These are phyloP conservation scores for Thryonomys swinderianus DNA, from an alignment of 2,113 vertebrate genomes.

Conservation along the genomic window DNA sequence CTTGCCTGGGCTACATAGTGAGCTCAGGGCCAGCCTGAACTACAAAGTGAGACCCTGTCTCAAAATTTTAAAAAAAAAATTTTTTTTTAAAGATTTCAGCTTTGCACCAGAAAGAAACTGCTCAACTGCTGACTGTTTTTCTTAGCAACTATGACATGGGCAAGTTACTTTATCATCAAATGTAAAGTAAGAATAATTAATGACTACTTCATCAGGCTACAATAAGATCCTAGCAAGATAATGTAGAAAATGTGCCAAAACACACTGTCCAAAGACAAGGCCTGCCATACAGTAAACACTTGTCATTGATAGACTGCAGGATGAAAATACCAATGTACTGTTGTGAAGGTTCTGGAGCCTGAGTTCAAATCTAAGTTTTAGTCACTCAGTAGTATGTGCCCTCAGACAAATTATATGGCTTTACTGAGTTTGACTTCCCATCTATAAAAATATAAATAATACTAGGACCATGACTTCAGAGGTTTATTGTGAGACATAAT, in stretches of 20 bases:
- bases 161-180: not conserved
- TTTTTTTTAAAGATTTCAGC: not conserved
- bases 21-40: too few relatives aligned
- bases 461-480: not conserved
- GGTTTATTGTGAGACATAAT: not conserved
- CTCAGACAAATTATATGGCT: not conserved
- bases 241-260: not conserved
- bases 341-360: not conserved
- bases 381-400: not conserved
- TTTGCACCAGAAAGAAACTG: not conserved
- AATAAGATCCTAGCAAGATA: not conserved
- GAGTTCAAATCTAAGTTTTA: not conserved
- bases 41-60: too few relatives aligned
- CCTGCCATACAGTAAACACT: not conserved
- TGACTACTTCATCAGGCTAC: not conserved
- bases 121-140: not conserved
- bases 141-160: not conserved
- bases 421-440: slow-evolving; percentile 10
- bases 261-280: not conserved
- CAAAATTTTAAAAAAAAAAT: too few relatives aligned
- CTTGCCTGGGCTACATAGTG: too few relatives aligned
- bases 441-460: not conserved
- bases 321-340: not conserved
- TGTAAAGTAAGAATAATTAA: slow-evolving; percentile 14
- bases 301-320: not conserved